Percentiles rank a stretch among this genome's conserved stretches.
These are phyloP conservation scores for Ptychobarbus kaznakovi DNA, from an alignment of 2,797 vertebrate genomes.

Conservation along the genomic window DNA sequence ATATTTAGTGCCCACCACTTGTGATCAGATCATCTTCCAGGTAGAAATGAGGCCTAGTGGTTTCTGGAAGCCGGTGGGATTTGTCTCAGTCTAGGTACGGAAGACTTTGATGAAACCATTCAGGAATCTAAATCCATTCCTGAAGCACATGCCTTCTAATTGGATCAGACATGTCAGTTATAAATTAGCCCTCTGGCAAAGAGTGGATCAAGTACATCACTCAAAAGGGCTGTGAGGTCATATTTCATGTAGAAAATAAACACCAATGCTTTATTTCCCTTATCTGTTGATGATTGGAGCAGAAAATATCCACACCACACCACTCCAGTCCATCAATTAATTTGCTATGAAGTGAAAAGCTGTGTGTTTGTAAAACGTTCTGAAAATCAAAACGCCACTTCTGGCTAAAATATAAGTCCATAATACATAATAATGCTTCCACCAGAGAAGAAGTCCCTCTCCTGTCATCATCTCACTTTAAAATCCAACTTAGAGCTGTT, in stretches of 20 bases:
- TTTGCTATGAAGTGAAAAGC: not conserved
- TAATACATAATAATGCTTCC: too few species aligned
- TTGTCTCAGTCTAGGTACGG: slow-evolving; percentile 22
- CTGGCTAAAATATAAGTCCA: not conserved
- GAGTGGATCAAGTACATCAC: slow-evolving; percentile 14
- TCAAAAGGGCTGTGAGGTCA: not conserved
- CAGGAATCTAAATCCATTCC: slow-evolving; percentile 29
- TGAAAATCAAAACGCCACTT: not conserved
- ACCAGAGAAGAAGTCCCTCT: not conserved
- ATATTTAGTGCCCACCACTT: too few species aligned
- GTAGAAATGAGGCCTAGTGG: not conserved
- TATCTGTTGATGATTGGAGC: not conserved
- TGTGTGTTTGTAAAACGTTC: not conserved
- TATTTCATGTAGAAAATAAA: not conserved
- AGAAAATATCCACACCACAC: not conserved
- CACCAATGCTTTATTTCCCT: not conserved
- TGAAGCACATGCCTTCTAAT: slow-evolving; percentile 24
- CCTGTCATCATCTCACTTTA: not conserved
- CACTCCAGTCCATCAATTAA: not conserved
- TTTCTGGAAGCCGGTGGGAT: not conserved
- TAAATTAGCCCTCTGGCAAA: slow-evolving; percentile 31
- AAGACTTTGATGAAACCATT: not conserved
- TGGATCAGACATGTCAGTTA: slow-evolving; percentile 26
- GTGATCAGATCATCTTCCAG: too few species aligned
- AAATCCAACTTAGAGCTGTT: not conserved